Base-by-base conservation (phyloP, 2,113 vertebrate species). In the Phycodurus eques region DNA sequence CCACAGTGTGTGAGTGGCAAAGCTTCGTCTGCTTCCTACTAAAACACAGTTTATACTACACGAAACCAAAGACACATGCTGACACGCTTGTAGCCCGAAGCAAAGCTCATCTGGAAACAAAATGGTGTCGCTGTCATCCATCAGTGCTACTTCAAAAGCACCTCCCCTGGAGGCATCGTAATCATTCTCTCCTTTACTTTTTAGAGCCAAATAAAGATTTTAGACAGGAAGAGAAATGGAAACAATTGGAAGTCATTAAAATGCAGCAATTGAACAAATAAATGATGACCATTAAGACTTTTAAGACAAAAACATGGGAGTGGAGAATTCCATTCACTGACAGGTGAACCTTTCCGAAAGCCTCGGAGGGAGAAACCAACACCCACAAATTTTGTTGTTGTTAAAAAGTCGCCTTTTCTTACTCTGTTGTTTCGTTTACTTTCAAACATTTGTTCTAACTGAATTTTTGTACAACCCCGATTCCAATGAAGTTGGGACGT, bases 61-160 rank as follows among this genome's bases (percentile, higher is more conserved):
- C 27, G 46, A 82, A 33, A 69, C 27, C 46, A 44, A 49, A 75
- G 42, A 90, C 84, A 87, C 68, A 67, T 79, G 74, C 35, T 42
- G 60, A 63, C 60, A 63, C 15, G 60, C 33, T 59, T 17, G 39
- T n/a, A n/a, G 62, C 62, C 39, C 7, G 62, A 43, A 43, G 62
- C 59, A 1, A 61, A 61, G 59, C 59, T 33, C 31, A 35, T 61
- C 31, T 35, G 59, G 14, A 10, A 61, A 35, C 31, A 35, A 61
- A 61, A 61, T 35, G 31, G 59, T 35, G 59, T 61, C 59, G 31
- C 59, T 4, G 59, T 35, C 59, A 61, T 61, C 59, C 31, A 33
- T 61, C 59, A 17, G 14, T 5, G 2, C 6, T 17, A 9, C 59
- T 61, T 61, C 59, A 61, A 61, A 61, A 61, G 59, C 22, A 35